These are phyloP conservation scores for Alces alces DNA, from an alignment of 2,113 vertebrate species.

Conservation along the genomic window DNA sequence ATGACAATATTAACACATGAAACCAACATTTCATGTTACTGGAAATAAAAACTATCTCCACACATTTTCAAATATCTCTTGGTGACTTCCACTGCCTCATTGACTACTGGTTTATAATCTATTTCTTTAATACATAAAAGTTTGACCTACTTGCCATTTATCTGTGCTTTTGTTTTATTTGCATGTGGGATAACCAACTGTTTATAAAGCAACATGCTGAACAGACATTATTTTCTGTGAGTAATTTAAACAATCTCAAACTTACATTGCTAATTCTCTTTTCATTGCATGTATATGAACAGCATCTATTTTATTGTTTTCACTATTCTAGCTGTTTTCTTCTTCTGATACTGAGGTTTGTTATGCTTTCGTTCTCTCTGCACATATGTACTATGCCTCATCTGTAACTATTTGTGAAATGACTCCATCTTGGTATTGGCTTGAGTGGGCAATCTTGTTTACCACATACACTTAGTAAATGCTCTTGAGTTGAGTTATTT, in stretches of 20 bases:
- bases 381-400: neutral
- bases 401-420: neutral
- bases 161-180: neutral
- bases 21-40: neutral
- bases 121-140: neutral
- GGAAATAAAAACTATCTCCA: neutral
- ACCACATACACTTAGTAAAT: neutral
- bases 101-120: neutral
- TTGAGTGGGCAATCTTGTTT: neutral
- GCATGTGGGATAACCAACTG: neutral
- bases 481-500: neutral
- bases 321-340: neutral
- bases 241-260: neutral
- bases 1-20: neutral
- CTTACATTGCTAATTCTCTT: neutral
- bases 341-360: neutral
- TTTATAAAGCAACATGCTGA: neutral
- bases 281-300: no score
- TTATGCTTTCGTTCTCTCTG: neutral
- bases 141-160: neutral
- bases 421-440: neutral
- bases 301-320: neutral
- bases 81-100: neutral
- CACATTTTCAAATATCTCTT: neutral
- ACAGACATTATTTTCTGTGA: neutral